A percentile compares a stretch with the other conserved stretches of the same genome.
These are phyloP conservation scores for Cryptoprocta ferox DNA, from an alignment of 2,797 vertebrate genomes.

Conservation along the genomic window DNA sequence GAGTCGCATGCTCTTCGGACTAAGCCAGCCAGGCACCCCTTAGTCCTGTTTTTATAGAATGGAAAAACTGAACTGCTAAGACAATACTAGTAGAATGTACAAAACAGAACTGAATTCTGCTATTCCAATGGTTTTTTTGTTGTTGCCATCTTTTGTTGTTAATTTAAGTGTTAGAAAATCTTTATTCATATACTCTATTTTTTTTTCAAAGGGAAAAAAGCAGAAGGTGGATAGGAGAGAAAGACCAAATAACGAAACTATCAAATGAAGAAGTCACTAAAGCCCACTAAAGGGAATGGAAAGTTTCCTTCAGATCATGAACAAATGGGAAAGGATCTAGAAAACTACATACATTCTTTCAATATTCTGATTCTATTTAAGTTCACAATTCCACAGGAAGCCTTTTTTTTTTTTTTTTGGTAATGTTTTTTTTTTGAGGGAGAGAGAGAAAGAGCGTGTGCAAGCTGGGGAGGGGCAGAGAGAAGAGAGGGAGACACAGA, in stretches of 20 bases:
- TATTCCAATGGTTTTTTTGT: neutral
- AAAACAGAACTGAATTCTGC: neutral
- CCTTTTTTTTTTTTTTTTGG: conserved; percentile 78
- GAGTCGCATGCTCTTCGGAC: neutral
- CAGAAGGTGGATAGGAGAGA: neutral
- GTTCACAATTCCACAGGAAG: conserved; percentile 77
- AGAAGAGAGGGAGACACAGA: too few relatives aligned
- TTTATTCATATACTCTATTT: neutral
- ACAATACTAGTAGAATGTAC: neutral
- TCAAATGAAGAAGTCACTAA: neutral
- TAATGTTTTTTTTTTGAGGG: too few relatives aligned
- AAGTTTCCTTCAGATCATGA: neutral
- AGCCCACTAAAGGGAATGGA: neutral
- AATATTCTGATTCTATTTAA: conserved; percentile 55
- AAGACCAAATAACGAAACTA: neutral
- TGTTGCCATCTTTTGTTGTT: neutral
- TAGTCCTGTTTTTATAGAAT: neutral
- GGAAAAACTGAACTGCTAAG: neutral
- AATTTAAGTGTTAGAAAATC: neutral
- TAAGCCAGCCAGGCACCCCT: neutral
- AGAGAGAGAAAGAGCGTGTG: too few relatives aligned
- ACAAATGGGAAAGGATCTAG: neutral
- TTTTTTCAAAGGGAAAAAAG: neutral
- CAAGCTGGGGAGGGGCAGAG: too few relatives aligned
- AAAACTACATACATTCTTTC: neutral